Evolutionary conservation across 1,140 invertebrate genomes (phyloP), one percentile per base, ranked within the genome.

Genomic region (Pseudomyrmex flavicornis): DNA sequence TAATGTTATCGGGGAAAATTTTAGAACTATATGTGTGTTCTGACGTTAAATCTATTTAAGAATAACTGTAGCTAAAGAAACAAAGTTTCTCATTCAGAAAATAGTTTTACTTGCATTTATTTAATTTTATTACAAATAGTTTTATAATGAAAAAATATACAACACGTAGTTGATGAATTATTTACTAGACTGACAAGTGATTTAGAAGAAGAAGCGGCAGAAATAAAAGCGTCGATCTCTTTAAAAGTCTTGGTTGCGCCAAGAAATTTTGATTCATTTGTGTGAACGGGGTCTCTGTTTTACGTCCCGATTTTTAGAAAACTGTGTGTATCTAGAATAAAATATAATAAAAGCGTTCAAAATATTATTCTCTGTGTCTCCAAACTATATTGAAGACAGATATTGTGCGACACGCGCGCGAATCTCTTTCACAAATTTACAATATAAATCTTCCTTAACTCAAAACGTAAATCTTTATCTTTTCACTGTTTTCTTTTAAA

Each of bases 281-380:
- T 92, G 89, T 92, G 90, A 92, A 92, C 91, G 88, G 84, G 22
- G 22, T 35, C 87, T 82, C 87, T 91, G 91, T 92, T 91, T 83
- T 84, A 86, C 82, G 82, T 84, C 77, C 76, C 48, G 68, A 44
- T 54, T 80, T 69, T 82, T 80, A 83, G 79, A 62, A 86, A 89
- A 85, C 8, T 80, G 44, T 70, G 52, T 58, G 68, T 35, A 35
- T 76, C n/a, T 12, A 63, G 15, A 15, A 69, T 69, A 79, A 12
- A 79, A n/a, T 13, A 59, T n/a, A 12, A 80, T 72, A 70, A 80
- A 61, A 59, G 12, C 35, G 26, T 85, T 72, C 17, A n/a, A 15
- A 62, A 35, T 56, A 12, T 26, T 9, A 26, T 54, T 65, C 17
- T 17, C 20, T 65, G 50, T 46, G 46, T 68, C 20, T 65, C 54